Evolutionary conservation across 2,113 vertebrate species (phyloP).

Genomic region (Scatophagus argus): DNA sequence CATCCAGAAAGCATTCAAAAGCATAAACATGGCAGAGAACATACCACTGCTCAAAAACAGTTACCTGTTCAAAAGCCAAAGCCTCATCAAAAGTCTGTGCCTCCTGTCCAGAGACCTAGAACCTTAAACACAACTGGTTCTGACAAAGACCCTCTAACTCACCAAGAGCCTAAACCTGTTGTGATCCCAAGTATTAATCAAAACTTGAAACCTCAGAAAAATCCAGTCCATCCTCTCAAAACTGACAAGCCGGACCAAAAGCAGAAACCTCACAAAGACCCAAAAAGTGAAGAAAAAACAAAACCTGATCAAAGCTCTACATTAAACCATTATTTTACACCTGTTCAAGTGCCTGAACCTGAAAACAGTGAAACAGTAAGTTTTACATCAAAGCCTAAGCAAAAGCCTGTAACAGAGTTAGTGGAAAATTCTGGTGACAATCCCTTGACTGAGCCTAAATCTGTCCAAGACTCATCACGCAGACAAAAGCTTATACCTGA

Average conservation of each 20-base stretch:
- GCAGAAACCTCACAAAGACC: constrained; percentile 17
- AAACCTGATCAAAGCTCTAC: constrained; percentile 18
- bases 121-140: constrained; percentile 3
- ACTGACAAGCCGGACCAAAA: background rate
- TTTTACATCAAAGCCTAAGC: background rate
- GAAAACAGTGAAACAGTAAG: background rate
- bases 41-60: constrained; percentile 11
- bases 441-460: background rate
- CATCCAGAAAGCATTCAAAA: constrained; percentile 20
- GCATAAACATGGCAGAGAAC: constrained; percentile 8
- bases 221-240: background rate
- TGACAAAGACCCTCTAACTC: constrained; percentile 7
- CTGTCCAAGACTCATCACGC: constrained; percentile 9
- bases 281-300: constrained; percentile 23
- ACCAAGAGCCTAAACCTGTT: background rate
- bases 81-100: constrained; percentile 3
- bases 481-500: constrained; percentile 9
- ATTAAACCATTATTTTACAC: background rate
- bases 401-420: constrained; percentile 3
- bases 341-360: background rate
- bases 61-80: constrained; percentile 17
- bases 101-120: constrained; percentile 26
- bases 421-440: background rate
- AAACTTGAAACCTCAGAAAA: constrained; percentile 29
- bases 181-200: constrained; percentile 9